phyloP scores from a whole-genome alignment of 64 coral and sea anemone species.

The Stylophora pistillata region DNA sequence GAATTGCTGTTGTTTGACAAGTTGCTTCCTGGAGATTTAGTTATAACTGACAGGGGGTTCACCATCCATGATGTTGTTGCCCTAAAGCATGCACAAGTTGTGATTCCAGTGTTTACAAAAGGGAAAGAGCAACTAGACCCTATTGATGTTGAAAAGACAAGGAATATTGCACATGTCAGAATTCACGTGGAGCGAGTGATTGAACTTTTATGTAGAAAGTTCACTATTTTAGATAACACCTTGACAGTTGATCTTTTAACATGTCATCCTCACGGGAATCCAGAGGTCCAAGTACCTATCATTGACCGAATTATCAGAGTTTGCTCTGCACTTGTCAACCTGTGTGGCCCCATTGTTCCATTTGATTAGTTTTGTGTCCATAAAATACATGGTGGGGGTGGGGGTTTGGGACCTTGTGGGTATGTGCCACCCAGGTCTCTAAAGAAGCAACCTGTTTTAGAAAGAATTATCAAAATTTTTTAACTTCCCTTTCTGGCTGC shows the following conservation, averaged over 20 bases:
- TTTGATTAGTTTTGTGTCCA: slow-evolving; percentile 8
- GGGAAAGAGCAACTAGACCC: not conserved
- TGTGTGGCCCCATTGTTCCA: slow-evolving; percentile 38
- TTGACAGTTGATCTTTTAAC: slow-evolving; percentile 11
- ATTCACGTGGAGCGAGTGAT: not conserved
- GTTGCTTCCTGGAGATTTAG: no score
- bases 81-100: not conserved
- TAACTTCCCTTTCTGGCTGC: no score
- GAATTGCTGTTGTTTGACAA: not conserved
- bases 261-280: slow-evolving; percentile 15
- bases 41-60: no score
- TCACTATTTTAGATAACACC: not conserved
- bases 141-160: not conserved
- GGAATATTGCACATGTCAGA: not conserved
- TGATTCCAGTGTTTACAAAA: slow-evolving; percentile 4
- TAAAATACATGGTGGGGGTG: not conserved
- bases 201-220: not conserved
- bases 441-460: no score
- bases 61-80: not conserved
- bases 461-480: no score
- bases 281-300: slow-evolving; percentile 35
- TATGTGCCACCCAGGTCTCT: no score
- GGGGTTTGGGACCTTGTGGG: no score
- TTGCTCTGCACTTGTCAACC: slow-evolving; percentile 50
- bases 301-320: slow-evolving; percentile 43